Conservation (phyloP, 2,888 invertebrate genomes). For the Linnaemya tessellans region DNA sequence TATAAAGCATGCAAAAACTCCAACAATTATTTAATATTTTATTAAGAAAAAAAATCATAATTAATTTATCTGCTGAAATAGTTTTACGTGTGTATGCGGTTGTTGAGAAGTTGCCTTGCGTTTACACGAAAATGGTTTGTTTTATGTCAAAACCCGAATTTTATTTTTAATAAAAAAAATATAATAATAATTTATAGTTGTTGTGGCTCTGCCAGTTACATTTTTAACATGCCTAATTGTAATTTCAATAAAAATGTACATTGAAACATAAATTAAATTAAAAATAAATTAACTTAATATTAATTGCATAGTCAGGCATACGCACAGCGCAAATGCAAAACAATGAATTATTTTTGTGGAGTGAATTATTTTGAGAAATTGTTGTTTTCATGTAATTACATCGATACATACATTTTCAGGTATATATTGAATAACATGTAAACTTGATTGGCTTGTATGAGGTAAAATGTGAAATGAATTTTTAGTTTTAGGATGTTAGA, state of each 20-base stretch:
- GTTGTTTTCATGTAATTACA: too few relatives aligned
- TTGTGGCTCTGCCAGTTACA: conserved; percentile 19
- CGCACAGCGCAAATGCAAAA: conserved; percentile 37
- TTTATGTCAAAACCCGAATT: conserved; percentile 48
- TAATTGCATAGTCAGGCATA: conserved; percentile 29
- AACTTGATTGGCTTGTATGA: too few relatives aligned
- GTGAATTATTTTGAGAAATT: not conserved
- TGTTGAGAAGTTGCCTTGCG: conserved; percentile 9
- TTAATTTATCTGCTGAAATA: conserved; percentile 42
- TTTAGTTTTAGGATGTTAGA: too few relatives aligned
- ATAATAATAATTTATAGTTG: conserved; percentile 1
- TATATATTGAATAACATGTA: too few relatives aligned
- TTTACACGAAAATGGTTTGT: conserved; percentile 27
- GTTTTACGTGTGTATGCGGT: not conserved
- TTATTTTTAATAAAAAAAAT: not conserved
- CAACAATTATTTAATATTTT: conserved; percentile 4
- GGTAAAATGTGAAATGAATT: too few relatives aligned
- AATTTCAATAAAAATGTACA: conserved; percentile 39
- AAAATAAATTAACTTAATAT: conserved; percentile 64
- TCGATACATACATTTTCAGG: too few relatives aligned
- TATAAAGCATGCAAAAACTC: not conserved
- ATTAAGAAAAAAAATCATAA: conserved; percentile 46
- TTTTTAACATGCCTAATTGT: conserved; percentile 58
- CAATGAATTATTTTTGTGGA: conserved; percentile 43
- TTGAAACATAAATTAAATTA: conserved; percentile 61